A percentile compares a stretch with the other conserved stretches of the same genome.
These are phyloP conservation scores for Dolichomitus sp. DNA, from an alignment of 2,888 invertebrate genomes.

Conservation along the genomic window DNA sequence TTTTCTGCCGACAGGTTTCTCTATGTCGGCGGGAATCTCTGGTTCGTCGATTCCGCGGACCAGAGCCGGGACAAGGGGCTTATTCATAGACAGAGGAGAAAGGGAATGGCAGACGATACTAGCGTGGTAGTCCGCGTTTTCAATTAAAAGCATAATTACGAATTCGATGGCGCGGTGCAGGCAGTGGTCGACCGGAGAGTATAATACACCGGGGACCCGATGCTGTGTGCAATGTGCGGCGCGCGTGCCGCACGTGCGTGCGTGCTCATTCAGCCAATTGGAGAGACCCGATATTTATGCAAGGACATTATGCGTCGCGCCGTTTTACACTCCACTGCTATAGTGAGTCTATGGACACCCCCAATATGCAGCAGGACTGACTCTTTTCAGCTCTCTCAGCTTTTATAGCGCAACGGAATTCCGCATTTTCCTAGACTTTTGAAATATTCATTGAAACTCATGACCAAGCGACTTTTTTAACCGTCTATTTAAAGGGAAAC, in stretches of 20 bases:
- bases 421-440: constrained; percentile 1
- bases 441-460: not conserved
- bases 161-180: constrained; percentile 75
- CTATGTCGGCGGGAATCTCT: constrained; percentile 13
- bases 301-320: constrained; percentile 75
- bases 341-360: constrained; percentile 32
- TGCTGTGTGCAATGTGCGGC: constrained; percentile 57
- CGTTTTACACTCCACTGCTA: constrained; percentile 58
- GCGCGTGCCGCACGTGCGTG: constrained; percentile 76
- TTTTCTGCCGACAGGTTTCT: constrained; percentile 2
- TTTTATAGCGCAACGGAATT: constrained; percentile 6
- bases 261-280: constrained; percentile 77
- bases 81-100: constrained; percentile 52
- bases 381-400: constrained; percentile 10
- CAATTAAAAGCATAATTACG: constrained; percentile 83
- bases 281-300: constrained; percentile 80
- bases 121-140: constrained; percentile 74
- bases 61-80: constrained; percentile 30
- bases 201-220: constrained; percentile 6
- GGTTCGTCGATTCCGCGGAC: constrained; percentile 26
- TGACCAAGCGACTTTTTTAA: not conserved
- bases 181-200: constrained; percentile 34
- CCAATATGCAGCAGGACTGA: constrained; percentile 39
- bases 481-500: too few relatives aligned
- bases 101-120: constrained; percentile 56